Percentiles rank a stretch among this genome's conserved stretches.
phyloP scores from a whole-genome alignment of 2,797 vertebrate species.

The Chelidonichthys spinosus region DNA sequence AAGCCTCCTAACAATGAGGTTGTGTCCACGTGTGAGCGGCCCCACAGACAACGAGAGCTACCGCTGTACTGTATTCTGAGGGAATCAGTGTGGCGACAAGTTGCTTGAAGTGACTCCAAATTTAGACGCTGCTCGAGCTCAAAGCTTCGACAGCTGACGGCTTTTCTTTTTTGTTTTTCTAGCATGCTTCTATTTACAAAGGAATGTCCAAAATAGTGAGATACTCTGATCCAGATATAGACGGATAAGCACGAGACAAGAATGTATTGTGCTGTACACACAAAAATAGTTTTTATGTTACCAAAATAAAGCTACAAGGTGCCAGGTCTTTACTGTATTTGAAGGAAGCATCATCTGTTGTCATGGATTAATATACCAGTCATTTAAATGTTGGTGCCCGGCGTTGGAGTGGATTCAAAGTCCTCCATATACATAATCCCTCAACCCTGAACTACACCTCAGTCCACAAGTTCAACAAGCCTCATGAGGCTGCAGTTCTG shows the following conservation, averaged over 20 bases:
- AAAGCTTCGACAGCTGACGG: conserved; percentile 60
- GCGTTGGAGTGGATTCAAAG: conserved; percentile 12
- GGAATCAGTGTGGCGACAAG: conserved; percentile 24
- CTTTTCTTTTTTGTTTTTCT: conserved; percentile 59
- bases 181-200: conserved; percentile 38
- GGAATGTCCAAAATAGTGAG: conserved; percentile 51
- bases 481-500: conserved; percentile 37
- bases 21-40: conserved; percentile 11
- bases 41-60: conserved; percentile 13
- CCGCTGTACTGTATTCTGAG: conserved; percentile 40
- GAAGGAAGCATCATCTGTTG: conserved; percentile 12
- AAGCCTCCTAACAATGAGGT: conserved; percentile 9
- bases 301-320: conserved; percentile 21
- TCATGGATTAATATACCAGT: conserved; percentile 5
- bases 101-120: conserved; percentile 68
- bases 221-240: conserved; percentile 69
- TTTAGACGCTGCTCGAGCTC: conserved; percentile 60
- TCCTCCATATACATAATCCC: neutral
- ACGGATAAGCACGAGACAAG: conserved; percentile 29
- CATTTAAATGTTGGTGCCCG: conserved; percentile 9
- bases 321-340: conserved; percentile 17
- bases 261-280: neutral
- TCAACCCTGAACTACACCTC: conserved; percentile 1
- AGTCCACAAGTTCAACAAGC: neutral
- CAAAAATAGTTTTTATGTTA: conserved; percentile 30